These are phyloP conservation scores for Amiota communis DNA, from an alignment of 2,888 invertebrate genomes.

Conservation along the genomic window DNA sequence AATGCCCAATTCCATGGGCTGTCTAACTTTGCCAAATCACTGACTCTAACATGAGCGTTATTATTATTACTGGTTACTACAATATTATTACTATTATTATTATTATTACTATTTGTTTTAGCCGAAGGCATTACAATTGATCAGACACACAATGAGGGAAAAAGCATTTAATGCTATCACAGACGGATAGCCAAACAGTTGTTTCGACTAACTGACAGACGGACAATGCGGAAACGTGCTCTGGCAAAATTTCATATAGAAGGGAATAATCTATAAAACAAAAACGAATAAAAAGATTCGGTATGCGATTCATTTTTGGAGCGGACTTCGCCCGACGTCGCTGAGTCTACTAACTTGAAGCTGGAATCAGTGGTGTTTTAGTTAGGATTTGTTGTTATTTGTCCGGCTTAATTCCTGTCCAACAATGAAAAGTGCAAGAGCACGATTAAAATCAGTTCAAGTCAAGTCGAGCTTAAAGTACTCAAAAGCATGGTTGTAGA, in stretches of 20 bases:
- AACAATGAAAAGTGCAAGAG: neutral
- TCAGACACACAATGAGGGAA: slow-evolving; percentile 37
- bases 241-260: slow-evolving; percentile 38
- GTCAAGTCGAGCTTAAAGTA: neutral
- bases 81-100: slow-evolving; percentile 42
- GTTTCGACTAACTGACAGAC: too few relatives aligned
- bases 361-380: too few relatives aligned
- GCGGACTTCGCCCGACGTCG: neutral
- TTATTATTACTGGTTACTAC: slow-evolving; percentile 42
- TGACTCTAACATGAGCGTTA: slow-evolving; percentile 33
- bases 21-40: neutral
- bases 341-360: neutral
- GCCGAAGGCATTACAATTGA: slow-evolving; percentile 56
- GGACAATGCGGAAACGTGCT: slow-evolving; percentile 65
- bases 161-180: slow-evolving; percentile 27
- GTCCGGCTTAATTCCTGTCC: slow-evolving; percentile 44
- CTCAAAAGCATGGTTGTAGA: slow-evolving; percentile 39
- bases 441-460: slow-evolving; percentile 52
- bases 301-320: slow-evolving; percentile 3
- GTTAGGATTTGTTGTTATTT: slow-evolving; percentile 7
- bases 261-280: slow-evolving; percentile 27
- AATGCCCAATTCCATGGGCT: slow-evolving; percentile 9
- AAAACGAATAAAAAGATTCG: neutral
- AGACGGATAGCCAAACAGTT: neutral
- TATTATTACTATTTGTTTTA: slow-evolving; percentile 56